Evolutionary conservation across 2,113 vertebrate genomes (phyloP), one percentile per base, ranked within the genome.

Genomic region (Tor tambroides): DNA sequence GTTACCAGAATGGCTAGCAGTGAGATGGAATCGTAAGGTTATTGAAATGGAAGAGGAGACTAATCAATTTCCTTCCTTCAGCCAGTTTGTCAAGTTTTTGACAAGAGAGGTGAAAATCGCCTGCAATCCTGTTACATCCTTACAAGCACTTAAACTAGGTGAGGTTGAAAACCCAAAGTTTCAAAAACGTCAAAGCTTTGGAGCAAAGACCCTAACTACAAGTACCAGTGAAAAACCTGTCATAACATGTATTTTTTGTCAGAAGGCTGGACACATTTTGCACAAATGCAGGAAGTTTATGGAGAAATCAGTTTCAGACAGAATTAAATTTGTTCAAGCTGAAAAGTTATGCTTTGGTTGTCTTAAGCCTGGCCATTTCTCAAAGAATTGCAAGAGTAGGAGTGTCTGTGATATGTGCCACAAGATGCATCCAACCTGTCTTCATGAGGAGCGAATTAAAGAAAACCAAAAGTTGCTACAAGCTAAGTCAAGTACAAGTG

Each of bases 61-160:
- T 19, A 51, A 77, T 3, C 46, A 30, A 21, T 91, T 91, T 46
- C 87, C 88, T 8, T 49, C 83, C 1, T 91, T 90, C 10, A 89
- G 89, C 7, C 87, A 91, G 4, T 92, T 91, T 79, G 86, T 90
- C 1, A 80, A 32, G 12, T 91, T 91, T 83, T 63, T 89, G 26
- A 85, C n/a, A 56, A 86, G 80, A 67, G 76, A 86, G 43, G 86
- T 56, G 0, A 91, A 84, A 74, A 89, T 89, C 19, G 65, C 88
- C 8, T 91, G 86, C 5, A 91, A 89, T 2, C 69, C 84, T 35
- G 80, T 86, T 1, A 90, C 74, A 15, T 90, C 80, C 12, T 9
- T 90, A 6, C 86, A 91, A 7, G 46, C 83, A 56, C 51, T 61
- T 10, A 90, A 86, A 72, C 14, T 28, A 49, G 43, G 43, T 51